phyloP scores from a whole-genome alignment of 2,888 invertebrate genomes.

The Diabrotica balteata region DNA sequence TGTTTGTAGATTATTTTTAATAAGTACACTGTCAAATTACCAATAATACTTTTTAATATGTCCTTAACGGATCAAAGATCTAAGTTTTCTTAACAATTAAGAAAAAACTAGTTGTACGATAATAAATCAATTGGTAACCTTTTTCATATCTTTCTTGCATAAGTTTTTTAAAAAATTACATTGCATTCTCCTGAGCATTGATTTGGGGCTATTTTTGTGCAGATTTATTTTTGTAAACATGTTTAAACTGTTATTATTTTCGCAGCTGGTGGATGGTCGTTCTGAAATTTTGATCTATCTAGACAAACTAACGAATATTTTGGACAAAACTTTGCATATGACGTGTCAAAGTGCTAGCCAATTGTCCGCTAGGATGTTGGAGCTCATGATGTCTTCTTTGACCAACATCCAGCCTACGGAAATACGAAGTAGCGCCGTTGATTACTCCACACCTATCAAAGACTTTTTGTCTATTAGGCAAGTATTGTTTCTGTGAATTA shows the following conservation, averaged over 20 bases:
- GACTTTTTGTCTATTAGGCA: slow-evolving; percentile 75
- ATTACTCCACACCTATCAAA: slow-evolving; percentile 70
- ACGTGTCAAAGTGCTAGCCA: slow-evolving; percentile 72
- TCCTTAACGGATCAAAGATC: no score
- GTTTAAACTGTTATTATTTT: slow-evolving; percentile 28
- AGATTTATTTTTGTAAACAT: background rate
- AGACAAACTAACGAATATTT: slow-evolving; percentile 69
- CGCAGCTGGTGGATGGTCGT: slow-evolving; percentile 70
- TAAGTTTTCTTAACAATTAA: no score
- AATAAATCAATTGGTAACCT: no score
- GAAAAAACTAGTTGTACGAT: no score
- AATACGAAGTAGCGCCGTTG: slow-evolving; percentile 67
- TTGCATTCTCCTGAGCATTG: background rate
- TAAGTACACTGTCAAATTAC: background rate
- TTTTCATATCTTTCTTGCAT: no score
- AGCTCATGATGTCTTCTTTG: slow-evolving; percentile 67
- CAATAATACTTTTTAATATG: no score
- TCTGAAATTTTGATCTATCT: slow-evolving; percentile 70
- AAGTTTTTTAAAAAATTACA: background rate
- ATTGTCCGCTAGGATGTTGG: slow-evolving; percentile 69
- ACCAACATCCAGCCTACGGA: slow-evolving; percentile 70
- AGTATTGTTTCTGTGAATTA: slow-evolving; percentile 25
- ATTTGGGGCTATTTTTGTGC: no score
- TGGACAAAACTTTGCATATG: slow-evolving; percentile 74
- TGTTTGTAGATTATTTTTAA: no score